phyloP scores from a whole-genome alignment of 2,113 vertebrate genomes.

The Solea senegalensis region DNA sequence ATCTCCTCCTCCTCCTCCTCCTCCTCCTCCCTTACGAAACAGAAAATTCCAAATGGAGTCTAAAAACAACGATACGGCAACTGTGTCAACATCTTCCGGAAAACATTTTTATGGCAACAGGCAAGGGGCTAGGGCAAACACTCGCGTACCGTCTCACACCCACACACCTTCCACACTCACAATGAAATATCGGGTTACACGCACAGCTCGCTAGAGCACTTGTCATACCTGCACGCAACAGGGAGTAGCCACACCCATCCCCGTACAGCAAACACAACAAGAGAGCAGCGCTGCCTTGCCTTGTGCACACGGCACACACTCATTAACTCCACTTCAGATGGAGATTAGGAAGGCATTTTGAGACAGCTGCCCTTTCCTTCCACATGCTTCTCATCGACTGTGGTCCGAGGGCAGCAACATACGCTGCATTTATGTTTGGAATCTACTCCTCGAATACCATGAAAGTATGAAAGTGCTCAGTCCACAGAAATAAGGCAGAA shows the following conservation, averaged over 20 bases:
- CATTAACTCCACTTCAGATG: constrained; percentile 69
- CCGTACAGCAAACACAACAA: constrained; percentile 50
- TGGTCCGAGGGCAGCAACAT: constrained; percentile 35
- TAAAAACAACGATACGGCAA: constrained; percentile 80
- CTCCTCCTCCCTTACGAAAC: constrained; percentile 27
- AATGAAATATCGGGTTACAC: constrained; percentile 69
- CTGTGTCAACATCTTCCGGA: constrained; percentile 80
- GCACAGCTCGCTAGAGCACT: constrained; percentile 52
- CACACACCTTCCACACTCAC: constrained; percentile 42
- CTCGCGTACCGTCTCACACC: constrained; percentile 20
- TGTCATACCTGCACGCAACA: constrained; percentile 80
- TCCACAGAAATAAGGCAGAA: background rate
- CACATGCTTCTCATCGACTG: constrained; percentile 52
- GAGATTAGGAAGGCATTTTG: constrained; percentile 74
- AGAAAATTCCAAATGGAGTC: constrained; percentile 75
- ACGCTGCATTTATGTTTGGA: constrained; percentile 29
- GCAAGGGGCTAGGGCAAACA: constrained; percentile 42
- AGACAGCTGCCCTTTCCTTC: constrained; percentile 70
- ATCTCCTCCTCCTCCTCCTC: constrained; percentile 17
- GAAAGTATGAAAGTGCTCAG: background rate
- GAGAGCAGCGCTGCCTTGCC: constrained; percentile 60
- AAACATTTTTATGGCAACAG: constrained; percentile 72
- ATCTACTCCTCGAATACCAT: constrained; percentile 7
- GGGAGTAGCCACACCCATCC: constrained; percentile 62
- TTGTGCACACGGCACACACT: constrained; percentile 62